These are phyloP conservation scores for Neotoxoptera formosana DNA, from an alignment of 1,140 invertebrate genomes.

Conservation along the genomic window DNA sequence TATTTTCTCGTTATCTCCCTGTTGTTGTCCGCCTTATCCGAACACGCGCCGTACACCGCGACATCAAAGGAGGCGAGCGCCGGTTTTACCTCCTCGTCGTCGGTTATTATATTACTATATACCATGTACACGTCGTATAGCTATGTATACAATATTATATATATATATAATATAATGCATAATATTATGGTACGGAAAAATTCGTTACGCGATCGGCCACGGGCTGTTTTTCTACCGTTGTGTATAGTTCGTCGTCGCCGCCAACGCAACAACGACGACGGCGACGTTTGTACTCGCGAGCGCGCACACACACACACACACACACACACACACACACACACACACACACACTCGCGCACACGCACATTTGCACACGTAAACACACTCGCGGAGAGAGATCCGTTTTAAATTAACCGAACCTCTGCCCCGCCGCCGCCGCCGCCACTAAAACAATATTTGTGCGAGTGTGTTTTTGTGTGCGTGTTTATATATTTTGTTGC, in stretches of 20 bases:
- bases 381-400: not conserved
- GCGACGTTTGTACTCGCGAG: not conserved
- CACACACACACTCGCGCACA: not conserved
- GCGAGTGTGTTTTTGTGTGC: slow-evolving; percentile 5
- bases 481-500: slow-evolving; percentile 37
- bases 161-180: not conserved
- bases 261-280: not conserved
- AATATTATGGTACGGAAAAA: slow-evolving; percentile 30
- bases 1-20: not conserved
- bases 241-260: not conserved
- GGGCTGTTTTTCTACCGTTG: slow-evolving; percentile 45
- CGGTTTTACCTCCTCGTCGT: not conserved
- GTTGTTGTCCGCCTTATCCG: no score
- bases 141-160: not conserved
- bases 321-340: not conserved
- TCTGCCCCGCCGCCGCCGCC: not conserved
- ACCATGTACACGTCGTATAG: not conserved
- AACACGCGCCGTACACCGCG: no score
- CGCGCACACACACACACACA: no score
- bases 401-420: slow-evolving; percentile 46
- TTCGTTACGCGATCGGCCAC: slow-evolving; percentile 43
- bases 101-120: not conserved
- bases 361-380: not conserved
- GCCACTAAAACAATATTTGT: slow-evolving; percentile 52
- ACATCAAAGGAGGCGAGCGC: not conserved